phyloP scores from a whole-genome alignment of 1,140 invertebrate species.

The Rhysida immarginata region DNA sequence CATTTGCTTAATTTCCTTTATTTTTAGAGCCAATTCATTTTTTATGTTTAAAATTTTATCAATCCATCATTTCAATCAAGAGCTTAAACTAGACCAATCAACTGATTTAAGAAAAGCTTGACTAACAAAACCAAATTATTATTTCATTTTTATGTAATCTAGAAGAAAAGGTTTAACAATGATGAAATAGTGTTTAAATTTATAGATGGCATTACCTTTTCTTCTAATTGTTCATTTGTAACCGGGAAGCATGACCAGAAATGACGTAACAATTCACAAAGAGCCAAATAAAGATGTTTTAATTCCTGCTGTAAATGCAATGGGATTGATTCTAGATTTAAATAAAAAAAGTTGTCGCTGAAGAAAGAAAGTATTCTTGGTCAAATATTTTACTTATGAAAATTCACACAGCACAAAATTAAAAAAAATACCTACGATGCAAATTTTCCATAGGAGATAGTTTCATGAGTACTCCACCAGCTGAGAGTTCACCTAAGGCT shows the following conservation, averaged over 20 bases:
- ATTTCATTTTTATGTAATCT: no score
- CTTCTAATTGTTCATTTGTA: constrained; percentile 54
- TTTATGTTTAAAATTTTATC: no score
- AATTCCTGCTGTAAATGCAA: constrained; percentile 67
- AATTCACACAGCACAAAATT: constrained; percentile 10
- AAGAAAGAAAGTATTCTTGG: neutral
- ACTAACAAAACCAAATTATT: no score
- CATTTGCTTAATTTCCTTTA: no score
- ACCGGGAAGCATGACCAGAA: constrained; percentile 91
- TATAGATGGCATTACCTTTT: constrained; percentile 45
- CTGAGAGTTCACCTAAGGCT: constrained; percentile 73
- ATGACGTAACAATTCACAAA: constrained; percentile 74
- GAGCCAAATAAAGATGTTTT: constrained; percentile 60
- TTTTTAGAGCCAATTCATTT: no score
- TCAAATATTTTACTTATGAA: neutral
- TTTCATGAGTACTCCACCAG: constrained; percentile 83
- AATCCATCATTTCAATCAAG: no score
- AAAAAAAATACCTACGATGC: constrained; percentile 42
- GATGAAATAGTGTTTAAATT: no score
- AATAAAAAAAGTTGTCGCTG: constrained; percentile 1
- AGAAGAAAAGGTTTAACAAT: no score
- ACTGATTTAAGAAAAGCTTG: no score
- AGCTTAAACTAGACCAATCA: no score
- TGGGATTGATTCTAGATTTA: constrained; percentile 52
- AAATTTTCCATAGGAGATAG: constrained; percentile 51